A percentile compares a stretch with the other conserved stretches of the same genome.
Conservation (phyloP, 2,888 invertebrate species). For the Caenorhabditis zanzibari region DNA sequence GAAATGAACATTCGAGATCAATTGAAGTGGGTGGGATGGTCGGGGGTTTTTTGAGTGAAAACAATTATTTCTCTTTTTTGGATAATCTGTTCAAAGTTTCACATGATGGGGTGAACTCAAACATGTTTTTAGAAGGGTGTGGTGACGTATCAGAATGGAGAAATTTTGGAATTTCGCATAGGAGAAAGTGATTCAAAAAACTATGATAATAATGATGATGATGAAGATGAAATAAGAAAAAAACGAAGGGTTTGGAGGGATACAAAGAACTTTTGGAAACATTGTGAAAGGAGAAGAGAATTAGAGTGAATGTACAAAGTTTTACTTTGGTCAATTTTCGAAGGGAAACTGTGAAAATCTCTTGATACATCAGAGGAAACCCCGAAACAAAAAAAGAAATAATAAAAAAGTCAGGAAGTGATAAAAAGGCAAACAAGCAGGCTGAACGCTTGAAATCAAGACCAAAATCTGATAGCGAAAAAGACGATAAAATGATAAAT, state of each 20-base stretch:
- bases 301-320: conserved; percentile 1
- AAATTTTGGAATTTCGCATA: conserved; percentile 1
- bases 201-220: conserved; percentile 6
- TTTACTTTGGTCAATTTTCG: conserved; percentile 14
- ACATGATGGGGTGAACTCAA: background rate
- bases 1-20: conserved; percentile 17
- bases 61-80: conserved; percentile 8
- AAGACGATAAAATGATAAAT: conserved; percentile 32
- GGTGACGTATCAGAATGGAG: background rate
- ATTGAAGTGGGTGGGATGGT: background rate
- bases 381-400: background rate
- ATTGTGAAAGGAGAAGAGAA: conserved; percentile 1
- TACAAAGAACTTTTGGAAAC: background rate
- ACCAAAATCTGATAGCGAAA: background rate
- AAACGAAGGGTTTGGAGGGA: conserved; percentile 11
- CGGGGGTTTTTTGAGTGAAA: conserved; percentile 19
- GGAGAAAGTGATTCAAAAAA: conserved; percentile 9
- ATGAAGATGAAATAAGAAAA: conserved; percentile 16
- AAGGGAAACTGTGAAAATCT: background rate
- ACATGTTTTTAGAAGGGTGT: conserved; percentile 7
- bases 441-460: conserved; percentile 34
- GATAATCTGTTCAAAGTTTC: conserved; percentile 37
- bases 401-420: conserved; percentile 17
- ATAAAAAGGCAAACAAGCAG: conserved; percentile 33
- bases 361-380: background rate